Evolutionary conservation across 1,140 invertebrate species (phyloP), one percentile per base, ranked within the genome.

Genomic region (Drosophila cardini): DNA sequence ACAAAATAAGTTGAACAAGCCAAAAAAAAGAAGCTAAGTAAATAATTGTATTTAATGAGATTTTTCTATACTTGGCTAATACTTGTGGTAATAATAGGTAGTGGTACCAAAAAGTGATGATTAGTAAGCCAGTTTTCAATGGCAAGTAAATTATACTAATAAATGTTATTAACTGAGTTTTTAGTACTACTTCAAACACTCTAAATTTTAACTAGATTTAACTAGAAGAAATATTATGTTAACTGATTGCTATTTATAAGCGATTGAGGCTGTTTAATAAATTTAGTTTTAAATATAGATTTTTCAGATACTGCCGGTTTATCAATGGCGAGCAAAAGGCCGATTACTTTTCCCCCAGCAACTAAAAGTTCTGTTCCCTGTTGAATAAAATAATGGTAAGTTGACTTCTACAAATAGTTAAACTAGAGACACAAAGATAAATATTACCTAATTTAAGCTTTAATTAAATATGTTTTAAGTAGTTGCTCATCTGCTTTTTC

Each of bases 401-500:
- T 26, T 26, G 21, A 26, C 21, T n/a, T n/a, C n/a, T n/a, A n/a
- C n/a, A n/a, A n/a, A n/a, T n/a, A n/a, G n/a, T 26, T 26, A 26
- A n/a, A n/a, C 18, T 11, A 26, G 18, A 21, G 9, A 21, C 34
- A 32, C 26, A 16, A 16, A 32, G 4, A 4, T 26, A 26, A 4
- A 0, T 26, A 4, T 68, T 72, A 10, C 46, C 21, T 34, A 68
- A 69, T 40, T 13, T 13, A 11, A 30, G 7, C 32, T n/a, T 30
- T 45, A 60, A 60, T 18, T 42, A 45, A n/a, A 32, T n/a, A 26
- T 36, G 3, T 26, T 67, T 16, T 26, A 32, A 46, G 8, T 26
- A 4, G 21, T 26, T 26, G 21, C 2, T 55, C 46, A 61, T 52
- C 53, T 65, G 32, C 2, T 50, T 71, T 76, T 68, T 43, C 40